Evolutionary conservation across 1,140 invertebrate genomes (phyloP).

Genomic region (Dinoponera quadriceps): DNA sequence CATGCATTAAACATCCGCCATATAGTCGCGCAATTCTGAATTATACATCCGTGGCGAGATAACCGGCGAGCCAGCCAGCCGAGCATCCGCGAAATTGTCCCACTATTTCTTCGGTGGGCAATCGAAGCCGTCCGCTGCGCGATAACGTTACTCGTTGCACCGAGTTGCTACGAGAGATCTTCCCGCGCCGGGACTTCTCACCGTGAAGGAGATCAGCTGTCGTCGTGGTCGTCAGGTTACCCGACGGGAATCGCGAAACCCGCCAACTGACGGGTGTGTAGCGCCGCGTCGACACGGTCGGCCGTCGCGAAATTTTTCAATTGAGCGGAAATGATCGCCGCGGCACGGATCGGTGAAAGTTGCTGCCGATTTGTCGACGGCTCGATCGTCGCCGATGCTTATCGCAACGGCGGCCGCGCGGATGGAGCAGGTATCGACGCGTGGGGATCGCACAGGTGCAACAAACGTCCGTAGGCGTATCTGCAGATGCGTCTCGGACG

Average conservation of each 20-base stretch:
- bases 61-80: slow-evolving; percentile 64
- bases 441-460: slow-evolving; percentile 62
- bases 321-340: neutral
- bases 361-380: slow-evolving; percentile 48
- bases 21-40: slow-evolving; percentile 82
- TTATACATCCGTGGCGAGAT: slow-evolving; percentile 80
- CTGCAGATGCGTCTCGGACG: slow-evolving; percentile 28
- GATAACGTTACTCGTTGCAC: slow-evolving; percentile 53
- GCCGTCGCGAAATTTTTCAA: neutral
- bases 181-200: slow-evolving; percentile 21
- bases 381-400: slow-evolving; percentile 60
- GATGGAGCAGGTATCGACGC: slow-evolving; percentile 56
- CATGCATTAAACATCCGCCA: slow-evolving; percentile 84
- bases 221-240: slow-evolving; percentile 52
- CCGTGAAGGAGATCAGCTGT: slow-evolving; percentile 48
- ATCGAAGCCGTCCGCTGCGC: slow-evolving; percentile 66
- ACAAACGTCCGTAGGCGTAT: slow-evolving; percentile 39
- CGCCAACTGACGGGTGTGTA: neutral
- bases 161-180: slow-evolving; percentile 9
- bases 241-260: slow-evolving; percentile 1
- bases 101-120: slow-evolving; percentile 76
- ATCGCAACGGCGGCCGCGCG: slow-evolving; percentile 31
- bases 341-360: slow-evolving; percentile 18
- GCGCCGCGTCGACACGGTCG: neutral
- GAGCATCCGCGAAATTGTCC: slow-evolving; percentile 76